Evolutionary conservation across 2,888 invertebrate genomes (phyloP).

Genomic region (Athalia circularis): DNA sequence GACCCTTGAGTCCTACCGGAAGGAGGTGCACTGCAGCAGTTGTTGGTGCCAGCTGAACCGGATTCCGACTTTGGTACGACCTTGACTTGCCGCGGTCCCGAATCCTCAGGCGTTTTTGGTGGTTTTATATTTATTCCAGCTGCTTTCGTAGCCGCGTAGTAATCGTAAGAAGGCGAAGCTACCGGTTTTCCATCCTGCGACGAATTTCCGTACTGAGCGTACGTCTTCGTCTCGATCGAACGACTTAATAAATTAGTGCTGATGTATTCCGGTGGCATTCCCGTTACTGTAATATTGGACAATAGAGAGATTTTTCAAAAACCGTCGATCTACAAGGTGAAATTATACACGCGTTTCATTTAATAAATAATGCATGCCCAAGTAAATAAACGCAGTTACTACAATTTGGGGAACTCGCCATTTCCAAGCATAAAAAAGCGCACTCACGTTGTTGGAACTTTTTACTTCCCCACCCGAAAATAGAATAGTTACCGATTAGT

Average conservation of each 20-base stretch:
- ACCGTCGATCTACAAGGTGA: not conserved
- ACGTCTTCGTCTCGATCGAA: constrained; percentile 70
- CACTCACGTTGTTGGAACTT: too few relatives aligned
- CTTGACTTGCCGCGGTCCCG: constrained; percentile 57
- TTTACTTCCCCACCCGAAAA: too few relatives aligned
- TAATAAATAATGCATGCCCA: too few relatives aligned
- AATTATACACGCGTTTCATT: too few relatives aligned
- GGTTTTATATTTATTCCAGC: constrained; percentile 74
- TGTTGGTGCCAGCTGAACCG: constrained; percentile 56
- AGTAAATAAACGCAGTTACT: too few relatives aligned
- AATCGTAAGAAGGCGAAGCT: constrained; percentile 69
- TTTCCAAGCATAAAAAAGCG: too few relatives aligned
- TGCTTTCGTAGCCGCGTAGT: constrained; percentile 67
- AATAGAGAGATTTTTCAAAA: not conserved
- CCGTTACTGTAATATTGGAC: constrained; percentile 63
- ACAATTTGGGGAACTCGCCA: too few relatives aligned
- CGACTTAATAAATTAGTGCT: constrained; percentile 70
- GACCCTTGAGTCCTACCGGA: constrained; percentile 66
- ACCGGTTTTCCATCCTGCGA: constrained; percentile 69
- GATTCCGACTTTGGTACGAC: constrained; percentile 69
- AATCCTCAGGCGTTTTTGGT: constrained; percentile 75
- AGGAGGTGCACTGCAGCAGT: constrained; percentile 72
- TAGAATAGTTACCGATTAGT: too few relatives aligned
- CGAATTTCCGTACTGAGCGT: constrained; percentile 65
- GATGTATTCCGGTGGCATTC: constrained; percentile 71